Evolutionary conservation across 2,888 invertebrate species (phyloP), one percentile per base, ranked within the genome.

Genomic region (Pammene fasciana): DNA sequence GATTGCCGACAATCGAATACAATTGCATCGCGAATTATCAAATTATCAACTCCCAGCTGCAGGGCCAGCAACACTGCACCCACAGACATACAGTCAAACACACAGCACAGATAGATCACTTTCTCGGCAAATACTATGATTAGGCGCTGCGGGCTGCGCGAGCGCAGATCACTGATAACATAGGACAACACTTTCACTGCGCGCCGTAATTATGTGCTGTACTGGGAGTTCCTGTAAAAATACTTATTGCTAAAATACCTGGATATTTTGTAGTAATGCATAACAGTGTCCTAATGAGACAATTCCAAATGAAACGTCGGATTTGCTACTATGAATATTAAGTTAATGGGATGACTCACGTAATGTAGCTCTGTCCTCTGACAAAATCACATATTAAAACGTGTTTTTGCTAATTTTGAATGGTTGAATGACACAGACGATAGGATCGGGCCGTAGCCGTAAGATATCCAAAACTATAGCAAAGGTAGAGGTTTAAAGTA

Each of bases 121-220:
- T 86, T 86, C 86, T 84, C 82, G 71, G 71, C 76, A 76, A 83
- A 76, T 78, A 80, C 85, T 85, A 82, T 85, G 74, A 84, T 86
- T 85, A 85, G 74, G 73, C 65, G 75, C 72, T 72, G 72, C 74
- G 75, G 78, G 75, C 78, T 78, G 76, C 74, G 76, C 79, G 76
- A 73, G 73, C 79, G 78, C 80, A 82, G 81, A 79, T 80, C 78
- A 65, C 73, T 74, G 82, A 82, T 84, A 82, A 77, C 79, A 76
- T 75, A 73, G 75, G 75, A 74, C 75, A 75, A 67, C 74, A 75
- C 70, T 72, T 78, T 79, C 79, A 76, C 80, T 71, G 59, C 74
- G 67, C 71, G 2, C 6, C 45, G 55, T 65, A 65, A 65, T 65
- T 65, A 65, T 65, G 54, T 65, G 64, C 55, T 45, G 45, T 55